phyloP scores from a whole-genome alignment of 2,113 vertebrate species.

The Typhlomys cinereus region DNA sequence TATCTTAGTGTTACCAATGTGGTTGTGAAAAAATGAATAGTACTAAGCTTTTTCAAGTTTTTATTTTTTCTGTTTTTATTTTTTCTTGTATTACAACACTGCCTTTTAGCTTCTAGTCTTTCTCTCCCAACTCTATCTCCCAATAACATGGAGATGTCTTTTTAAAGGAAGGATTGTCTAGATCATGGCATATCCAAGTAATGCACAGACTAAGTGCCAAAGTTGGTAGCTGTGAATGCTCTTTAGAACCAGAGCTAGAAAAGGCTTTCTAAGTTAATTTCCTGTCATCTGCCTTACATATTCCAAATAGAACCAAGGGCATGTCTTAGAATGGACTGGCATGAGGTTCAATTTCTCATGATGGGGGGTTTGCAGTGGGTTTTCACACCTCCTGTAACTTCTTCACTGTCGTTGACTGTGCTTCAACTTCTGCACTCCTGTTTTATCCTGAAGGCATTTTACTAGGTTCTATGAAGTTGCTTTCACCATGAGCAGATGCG shows the following conservation, averaged over 20 bases:
- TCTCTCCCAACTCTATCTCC: fast-evolving
- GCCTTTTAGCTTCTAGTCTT: background rate
- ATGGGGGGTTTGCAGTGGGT: background rate
- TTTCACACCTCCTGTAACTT: background rate
- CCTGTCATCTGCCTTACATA: fast-evolving
- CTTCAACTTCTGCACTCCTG: background rate
- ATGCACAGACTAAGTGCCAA: background rate
- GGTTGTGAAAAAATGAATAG: background rate
- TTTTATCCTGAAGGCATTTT: background rate
- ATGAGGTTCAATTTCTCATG: background rate
- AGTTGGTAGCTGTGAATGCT: fast-evolving
- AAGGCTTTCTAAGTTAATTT: background rate
- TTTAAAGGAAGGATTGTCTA: background rate
- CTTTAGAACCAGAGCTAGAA: background rate
- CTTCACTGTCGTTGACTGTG: background rate
- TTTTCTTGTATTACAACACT: background rate
- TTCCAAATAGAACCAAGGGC: fast-evolving
- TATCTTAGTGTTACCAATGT: background rate
- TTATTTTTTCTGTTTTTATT: no score
- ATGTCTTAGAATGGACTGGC: no score
- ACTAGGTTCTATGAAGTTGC: background rate
- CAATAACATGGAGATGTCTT: background rate
- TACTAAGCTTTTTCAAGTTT: background rate
- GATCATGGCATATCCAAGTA: background rate
- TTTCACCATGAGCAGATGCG: background rate